A percentile compares a stretch with the other conserved stretches of the same genome.
Conservation (phyloP, 2,888 invertebrate genomes). For the Salticus scenicus region DNA sequence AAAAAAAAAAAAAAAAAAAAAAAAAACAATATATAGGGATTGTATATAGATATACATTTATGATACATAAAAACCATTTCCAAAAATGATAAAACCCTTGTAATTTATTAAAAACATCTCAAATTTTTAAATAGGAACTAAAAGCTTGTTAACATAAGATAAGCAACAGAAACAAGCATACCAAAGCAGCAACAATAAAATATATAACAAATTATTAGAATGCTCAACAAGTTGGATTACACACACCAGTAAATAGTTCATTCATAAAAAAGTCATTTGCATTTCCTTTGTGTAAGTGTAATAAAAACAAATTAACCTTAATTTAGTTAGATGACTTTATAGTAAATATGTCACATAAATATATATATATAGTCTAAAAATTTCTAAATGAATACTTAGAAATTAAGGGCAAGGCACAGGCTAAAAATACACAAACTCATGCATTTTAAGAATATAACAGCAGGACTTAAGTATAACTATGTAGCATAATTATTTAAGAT, state of each 20-base stretch:
- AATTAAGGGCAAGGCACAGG: constrained; percentile 26
- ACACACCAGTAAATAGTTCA: not conserved
- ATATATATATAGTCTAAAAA: not conserved
- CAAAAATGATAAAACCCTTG: constrained; percentile 44
- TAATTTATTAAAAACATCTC: constrained; percentile 32
- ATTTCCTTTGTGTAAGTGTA: not conserved
- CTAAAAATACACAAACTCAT: not conserved
- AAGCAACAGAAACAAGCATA: constrained; percentile 56
- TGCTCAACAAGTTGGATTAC: not conserved
- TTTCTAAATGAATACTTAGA: not conserved
- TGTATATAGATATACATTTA: constrained; percentile 32
- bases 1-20: not conserved
- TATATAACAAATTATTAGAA: constrained; percentile 7
- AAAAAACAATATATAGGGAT: constrained; percentile 4
- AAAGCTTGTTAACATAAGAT: constrained; percentile 48
- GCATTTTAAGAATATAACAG: no score
- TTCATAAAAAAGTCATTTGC: constrained; percentile 15
- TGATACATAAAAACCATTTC: constrained; percentile 42
- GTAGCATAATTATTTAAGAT: no score
- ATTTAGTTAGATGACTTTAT: not conserved
- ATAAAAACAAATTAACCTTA: not conserved
- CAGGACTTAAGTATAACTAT: no score
- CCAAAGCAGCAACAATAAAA: constrained; percentile 22
- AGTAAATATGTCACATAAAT: not conserved
- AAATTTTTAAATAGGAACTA: constrained; percentile 60